Base-by-base conservation (phyloP, 1,140 invertebrate genomes). In the Dendrolimus punctatus region DNA sequence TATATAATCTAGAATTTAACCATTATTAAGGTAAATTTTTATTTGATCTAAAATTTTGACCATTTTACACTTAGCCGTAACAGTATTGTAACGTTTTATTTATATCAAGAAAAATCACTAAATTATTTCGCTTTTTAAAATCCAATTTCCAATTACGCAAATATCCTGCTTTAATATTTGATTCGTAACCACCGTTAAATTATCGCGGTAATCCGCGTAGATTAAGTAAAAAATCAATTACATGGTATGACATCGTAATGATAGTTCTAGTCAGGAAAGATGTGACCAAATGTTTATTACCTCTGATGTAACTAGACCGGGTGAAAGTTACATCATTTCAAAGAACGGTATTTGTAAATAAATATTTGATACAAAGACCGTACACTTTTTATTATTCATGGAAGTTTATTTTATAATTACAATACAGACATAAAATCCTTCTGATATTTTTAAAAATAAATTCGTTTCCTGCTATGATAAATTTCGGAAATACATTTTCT, bases 121-220 rank as follows among this genome's bases (percentile, higher is more conserved):
- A 50, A 38, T 39, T 49, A 51, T 51, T 47, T 52, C 52, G 49
- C 54, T 46, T 53, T 53, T 38, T 45, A 56, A 57, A 60, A 47
- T 60, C 57, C 54, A 51, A 57, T 46, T 51, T 39, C 48, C 53
- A 50, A 54, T 65, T 65, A 55, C 53, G 49, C 51, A 65, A 59
- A 2, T 7, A 44, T 41, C 49, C 55, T 44, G 47, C 60, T 53
- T 48, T 4, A 45, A 51, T 53, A 39, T 42, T 42, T 47, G 46
- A 23, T 23, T 23, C 23, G 23, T 7, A 40, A 39, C 40, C 51
- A 40, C n/a, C 48, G 45, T 40, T 39, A 42, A 51, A 58, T 51
- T 55, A 40, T 44, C 37, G 51, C 23, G 9, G 46, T 54, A 48
- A 58, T 48, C 52, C 39, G 47, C 57, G 43, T 39, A 49, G 49